Conservation (phyloP, 1,140 invertebrate genomes). For the Paramacrobiotus metropolitanus region DNA sequence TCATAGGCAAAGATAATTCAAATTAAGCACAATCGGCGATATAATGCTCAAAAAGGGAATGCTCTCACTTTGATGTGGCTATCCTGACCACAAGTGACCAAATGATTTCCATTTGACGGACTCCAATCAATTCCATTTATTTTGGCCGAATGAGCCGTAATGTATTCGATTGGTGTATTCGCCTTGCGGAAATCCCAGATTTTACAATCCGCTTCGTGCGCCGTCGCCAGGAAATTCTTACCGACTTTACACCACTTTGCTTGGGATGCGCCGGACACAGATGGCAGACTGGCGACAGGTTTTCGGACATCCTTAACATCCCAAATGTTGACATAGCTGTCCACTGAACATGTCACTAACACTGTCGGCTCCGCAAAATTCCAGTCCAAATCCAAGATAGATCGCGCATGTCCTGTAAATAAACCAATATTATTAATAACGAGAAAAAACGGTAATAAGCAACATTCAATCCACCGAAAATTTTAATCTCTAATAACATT, state of each 20-base stretch:
- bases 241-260: slow-evolving; percentile 75
- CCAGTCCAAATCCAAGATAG: slow-evolving; percentile 53
- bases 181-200: slow-evolving; percentile 67
- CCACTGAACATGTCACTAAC: slow-evolving; percentile 71
- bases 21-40: too few species aligned
- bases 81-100: slow-evolving; percentile 81
- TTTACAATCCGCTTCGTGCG: slow-evolving; percentile 79
- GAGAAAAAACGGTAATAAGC: too few species aligned
- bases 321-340: slow-evolving; percentile 80
- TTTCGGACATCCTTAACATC: slow-evolving; percentile 60
- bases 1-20: too few species aligned
- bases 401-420: not conserved
- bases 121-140: slow-evolving; percentile 86
- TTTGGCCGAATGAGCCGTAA: slow-evolving; percentile 70
- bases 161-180: slow-evolving; percentile 62
- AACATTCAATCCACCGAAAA: too few species aligned
- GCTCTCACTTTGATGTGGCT: slow-evolving; percentile 51
- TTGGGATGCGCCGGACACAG: slow-evolving; percentile 62
- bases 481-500: too few species aligned
- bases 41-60: too few species aligned
- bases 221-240: slow-evolving; percentile 58
- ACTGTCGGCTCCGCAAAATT: slow-evolving; percentile 64
- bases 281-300: slow-evolving; percentile 51
- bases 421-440: not conserved
- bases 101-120: slow-evolving; percentile 50